phyloP scores from a whole-genome alignment of 2,888 invertebrate genomes.

The Chloromyia formosa region DNA sequence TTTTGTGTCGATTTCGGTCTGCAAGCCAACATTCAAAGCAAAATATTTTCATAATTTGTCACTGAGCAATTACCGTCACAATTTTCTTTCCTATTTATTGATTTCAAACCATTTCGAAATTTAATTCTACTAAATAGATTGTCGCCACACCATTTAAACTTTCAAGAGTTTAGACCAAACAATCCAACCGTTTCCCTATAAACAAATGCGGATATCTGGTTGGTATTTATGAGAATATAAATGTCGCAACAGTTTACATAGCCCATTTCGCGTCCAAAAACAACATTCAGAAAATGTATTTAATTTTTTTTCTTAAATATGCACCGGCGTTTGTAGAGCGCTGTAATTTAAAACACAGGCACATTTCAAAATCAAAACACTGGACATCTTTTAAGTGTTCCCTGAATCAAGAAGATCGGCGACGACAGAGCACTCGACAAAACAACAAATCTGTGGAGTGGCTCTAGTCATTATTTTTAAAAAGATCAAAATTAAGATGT shows the following conservation, averaged over 20 bases:
- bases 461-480: neutral
- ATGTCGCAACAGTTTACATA: constrained; percentile 27
- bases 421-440: constrained; percentile 31
- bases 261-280: constrained; percentile 3
- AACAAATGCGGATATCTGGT: constrained; percentile 1
- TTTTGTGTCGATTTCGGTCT: no score
- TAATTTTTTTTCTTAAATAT: constrained; percentile 15
- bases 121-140: no score
- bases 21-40: no score
- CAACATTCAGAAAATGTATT: neutral
- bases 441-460: constrained; percentile 10
- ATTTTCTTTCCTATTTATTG: no score
- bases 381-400: constrained; percentile 37
- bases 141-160: no score
- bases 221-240: neutral
- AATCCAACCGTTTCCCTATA: neutral
- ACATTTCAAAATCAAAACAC: constrained; percentile 27
- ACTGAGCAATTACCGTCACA: no score
- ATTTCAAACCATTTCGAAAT: no score
- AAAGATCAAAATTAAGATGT: constrained; percentile 32
- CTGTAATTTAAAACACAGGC: neutral
- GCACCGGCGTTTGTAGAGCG: neutral
- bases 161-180: no score
- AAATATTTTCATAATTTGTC: no score
- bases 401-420: constrained; percentile 18